Evolutionary conservation across 2,888 invertebrate species (phyloP).

Genomic region (Pristionchus japonicus): DNA sequence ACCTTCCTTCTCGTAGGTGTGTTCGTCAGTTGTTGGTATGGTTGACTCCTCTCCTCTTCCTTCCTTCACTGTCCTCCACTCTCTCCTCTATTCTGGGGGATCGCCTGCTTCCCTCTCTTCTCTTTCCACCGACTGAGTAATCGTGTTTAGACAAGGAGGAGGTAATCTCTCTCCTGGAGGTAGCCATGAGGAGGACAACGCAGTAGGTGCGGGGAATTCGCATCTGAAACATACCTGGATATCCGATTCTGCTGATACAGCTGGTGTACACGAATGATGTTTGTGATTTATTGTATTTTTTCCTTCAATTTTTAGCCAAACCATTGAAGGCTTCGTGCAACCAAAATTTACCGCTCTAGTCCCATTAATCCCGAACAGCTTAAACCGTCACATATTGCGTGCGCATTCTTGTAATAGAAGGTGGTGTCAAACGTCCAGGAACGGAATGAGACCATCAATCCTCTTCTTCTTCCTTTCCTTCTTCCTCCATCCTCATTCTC

Average conservation of each 20-base stretch:
- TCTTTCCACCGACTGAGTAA: slow-evolving; percentile 24
- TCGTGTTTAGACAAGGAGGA: slow-evolving; percentile 34
- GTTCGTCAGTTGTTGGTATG: not conserved
- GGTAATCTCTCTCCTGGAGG: slow-evolving; percentile 25
- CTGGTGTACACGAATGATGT: not conserved
- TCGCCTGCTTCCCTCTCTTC: not conserved
- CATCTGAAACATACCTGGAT: no score
- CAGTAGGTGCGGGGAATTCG: not conserved
- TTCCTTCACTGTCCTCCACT: not conserved
- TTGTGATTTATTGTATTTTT: not conserved
- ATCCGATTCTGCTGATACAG: no score
- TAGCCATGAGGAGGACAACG: not conserved
- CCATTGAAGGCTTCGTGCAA: not conserved
- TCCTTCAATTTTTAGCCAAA: not conserved
- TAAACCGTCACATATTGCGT: not conserved
- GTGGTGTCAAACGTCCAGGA: not conserved
- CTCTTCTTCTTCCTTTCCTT: not conserved
- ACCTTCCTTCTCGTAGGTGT: not conserved
- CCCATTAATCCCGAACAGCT: not conserved
- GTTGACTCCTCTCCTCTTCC: not conserved
- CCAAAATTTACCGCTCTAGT: not conserved
- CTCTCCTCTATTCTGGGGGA: not conserved
- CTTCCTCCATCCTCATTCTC: not conserved
- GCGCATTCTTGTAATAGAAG: not conserved
- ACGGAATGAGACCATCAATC: slow-evolving; percentile 28